Conservation (phyloP, 2,797 vertebrate species). For the Crax fasciolata region DNA sequence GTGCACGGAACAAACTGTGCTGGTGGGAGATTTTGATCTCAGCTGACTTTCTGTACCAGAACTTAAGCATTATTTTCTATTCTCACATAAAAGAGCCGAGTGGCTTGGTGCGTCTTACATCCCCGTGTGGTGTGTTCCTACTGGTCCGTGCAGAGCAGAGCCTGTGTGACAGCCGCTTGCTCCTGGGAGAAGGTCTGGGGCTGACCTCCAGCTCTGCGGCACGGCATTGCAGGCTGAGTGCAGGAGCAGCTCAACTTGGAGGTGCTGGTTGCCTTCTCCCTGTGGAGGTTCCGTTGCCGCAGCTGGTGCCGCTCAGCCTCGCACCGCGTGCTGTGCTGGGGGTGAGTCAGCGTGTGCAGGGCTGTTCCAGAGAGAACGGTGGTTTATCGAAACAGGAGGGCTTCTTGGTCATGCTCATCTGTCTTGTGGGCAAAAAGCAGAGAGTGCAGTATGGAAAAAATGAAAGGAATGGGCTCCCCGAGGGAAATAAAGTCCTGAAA, state of each 20-base stretch:
- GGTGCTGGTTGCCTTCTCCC: not conserved
- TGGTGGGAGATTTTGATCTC: not conserved
- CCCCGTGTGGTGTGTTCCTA: not conserved
- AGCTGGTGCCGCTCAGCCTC: not conserved
- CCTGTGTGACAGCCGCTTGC: not conserved
- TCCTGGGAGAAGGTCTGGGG: not conserved
- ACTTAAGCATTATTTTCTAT: constrained; percentile 53
- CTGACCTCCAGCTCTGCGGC: not conserved
- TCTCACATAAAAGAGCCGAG: constrained; percentile 48
- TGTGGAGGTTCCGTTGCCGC: not conserved
- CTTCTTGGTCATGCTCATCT: not conserved
- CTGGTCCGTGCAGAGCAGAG: not conserved
- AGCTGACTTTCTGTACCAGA: constrained; percentile 47
- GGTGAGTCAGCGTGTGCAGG: not conserved
- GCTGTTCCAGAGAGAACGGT: not conserved
- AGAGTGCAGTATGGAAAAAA: not conserved
- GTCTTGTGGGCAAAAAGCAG: not conserved
- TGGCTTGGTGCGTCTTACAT: not conserved
- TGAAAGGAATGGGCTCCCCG: not conserved
- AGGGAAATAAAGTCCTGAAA: not conserved
- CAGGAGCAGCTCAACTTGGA: not conserved
- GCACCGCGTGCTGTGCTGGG: fast-evolving
- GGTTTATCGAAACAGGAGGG: not conserved
- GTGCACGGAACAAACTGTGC: not conserved
- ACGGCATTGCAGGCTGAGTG: not conserved